Evolutionary conservation across 2,888 invertebrate species (phyloP), one percentile per base, ranked within the genome.

Genomic region (Sarcophaga carnaria): DNA sequence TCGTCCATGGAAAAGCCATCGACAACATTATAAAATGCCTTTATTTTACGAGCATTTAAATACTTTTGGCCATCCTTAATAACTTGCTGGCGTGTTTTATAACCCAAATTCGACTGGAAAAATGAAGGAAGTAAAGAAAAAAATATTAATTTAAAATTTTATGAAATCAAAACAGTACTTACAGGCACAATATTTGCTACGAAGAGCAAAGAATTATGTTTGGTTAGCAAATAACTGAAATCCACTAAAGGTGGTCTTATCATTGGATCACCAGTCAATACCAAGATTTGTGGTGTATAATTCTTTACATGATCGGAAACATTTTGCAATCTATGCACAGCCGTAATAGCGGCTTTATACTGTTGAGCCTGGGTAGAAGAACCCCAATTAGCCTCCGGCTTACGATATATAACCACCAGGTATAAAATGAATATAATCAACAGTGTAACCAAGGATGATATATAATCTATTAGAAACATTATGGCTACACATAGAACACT

Each of bases 331-430:
- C 96, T 95, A 91, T 97, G 96, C 0, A 98, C 97, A 20, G 97
- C 96, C 12, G 96, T 96, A 4, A 99, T 93, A 0, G 99, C 98
- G 12, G 97, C 97, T 93, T 98, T 98, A 94, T 99, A 99, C 54
- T 96, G 97, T 93, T 99, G 99, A 0, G 99, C 99, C 93, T 99
- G 99, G 0, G 98, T 98, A 10, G 98, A 98, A 82, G 98, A 98
- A 37, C 99, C 99, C 99, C 99, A 99, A 93, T 99, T 99, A 3
- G 98, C 98, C 92, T 99, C 97, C 95, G 99, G 99, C 91, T 98
- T 98, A 74, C 98, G 95, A 91, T 99, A 98, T 89, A 97, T 97
- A 17, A 99, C 97, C 91, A 98, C 96, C 89, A 99, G 95, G 93
- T 98, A 99, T 27, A 99, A 95, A 0, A 96, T 96, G 91, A 98